These are phyloP conservation scores for fruit fly (Drosophila melanogaster) DNA, from an alignment of 1,140 invertebrate genomes.

Conservation along the genomic window DNA sequence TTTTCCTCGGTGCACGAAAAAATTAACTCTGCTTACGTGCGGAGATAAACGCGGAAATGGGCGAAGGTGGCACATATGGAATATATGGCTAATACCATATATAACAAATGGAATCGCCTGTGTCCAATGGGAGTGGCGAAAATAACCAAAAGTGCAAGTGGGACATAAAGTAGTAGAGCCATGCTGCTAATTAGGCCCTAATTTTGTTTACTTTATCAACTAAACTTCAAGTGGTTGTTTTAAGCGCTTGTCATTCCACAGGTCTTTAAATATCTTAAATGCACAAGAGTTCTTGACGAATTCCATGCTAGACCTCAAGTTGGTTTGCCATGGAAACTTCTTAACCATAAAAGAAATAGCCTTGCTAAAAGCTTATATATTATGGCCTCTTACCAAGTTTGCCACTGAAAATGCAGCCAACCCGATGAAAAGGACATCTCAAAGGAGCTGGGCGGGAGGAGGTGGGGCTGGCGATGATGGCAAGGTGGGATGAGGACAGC, in stretches of 20 bases:
- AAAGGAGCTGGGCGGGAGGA: not conserved
- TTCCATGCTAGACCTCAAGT: not conserved
- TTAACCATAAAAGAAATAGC: slow-evolving; percentile 28
- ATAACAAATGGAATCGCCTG: slow-evolving; percentile 12
- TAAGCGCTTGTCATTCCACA: not conserved
- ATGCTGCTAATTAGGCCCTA: not conserved
- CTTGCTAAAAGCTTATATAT: slow-evolving; percentile 44
- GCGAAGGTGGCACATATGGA: not conserved
- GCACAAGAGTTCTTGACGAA: not conserved
- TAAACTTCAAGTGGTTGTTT: not conserved
- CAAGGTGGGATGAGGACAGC: slow-evolving; percentile 12
- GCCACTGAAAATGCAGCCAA: slow-evolving; percentile 41
- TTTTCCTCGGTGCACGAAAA: slow-evolving; percentile 12
- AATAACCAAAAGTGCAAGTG: slow-evolving; percentile 16
- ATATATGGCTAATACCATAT: slow-evolving; percentile 22
- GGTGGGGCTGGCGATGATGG: not conserved
- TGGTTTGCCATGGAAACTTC: slow-evolving; percentile 16
- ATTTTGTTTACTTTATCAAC: not conserved
- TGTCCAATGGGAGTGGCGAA: not conserved
- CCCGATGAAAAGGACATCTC: slow-evolving; percentile 47
- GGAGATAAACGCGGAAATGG: slow-evolving; percentile 24
- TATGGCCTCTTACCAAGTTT: slow-evolving; percentile 43
- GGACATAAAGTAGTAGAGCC: not conserved
- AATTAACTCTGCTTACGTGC: slow-evolving; percentile 44
- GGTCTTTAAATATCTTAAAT: not conserved